Evolutionary conservation across 1,140 invertebrate genomes (phyloP).

Genomic region (Mya arenaria): DNA sequence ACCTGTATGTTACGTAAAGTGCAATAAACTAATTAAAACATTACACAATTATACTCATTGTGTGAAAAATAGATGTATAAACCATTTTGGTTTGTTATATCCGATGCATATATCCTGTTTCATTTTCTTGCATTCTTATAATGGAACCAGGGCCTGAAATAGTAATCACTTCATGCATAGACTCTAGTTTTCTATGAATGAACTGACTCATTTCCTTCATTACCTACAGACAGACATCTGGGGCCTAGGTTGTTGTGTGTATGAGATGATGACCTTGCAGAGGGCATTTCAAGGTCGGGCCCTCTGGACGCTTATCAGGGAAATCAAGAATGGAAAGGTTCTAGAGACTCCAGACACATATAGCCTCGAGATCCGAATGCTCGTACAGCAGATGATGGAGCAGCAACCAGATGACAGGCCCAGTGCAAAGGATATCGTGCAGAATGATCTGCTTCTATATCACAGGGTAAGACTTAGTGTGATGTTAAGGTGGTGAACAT

Average conservation of each 20-base stretch:
- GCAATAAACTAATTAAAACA: too few species aligned
- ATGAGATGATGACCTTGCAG: conserved; percentile 71
- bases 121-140: too few species aligned
- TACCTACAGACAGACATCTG: conserved; percentile 68
- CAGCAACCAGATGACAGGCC: conserved; percentile 63
- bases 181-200: too few species aligned
- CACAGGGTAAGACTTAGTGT: conserved; percentile 6
- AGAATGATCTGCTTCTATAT: conserved; percentile 35
- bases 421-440: conserved; percentile 56
- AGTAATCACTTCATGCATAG: too few species aligned
- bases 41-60: too few species aligned
- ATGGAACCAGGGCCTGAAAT: too few species aligned
- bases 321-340: conserved; percentile 50
- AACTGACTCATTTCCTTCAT: too few species aligned
- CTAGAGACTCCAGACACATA: conserved; percentile 55
- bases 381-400: conserved; percentile 63
- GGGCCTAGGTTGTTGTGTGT: conserved; percentile 72
- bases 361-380: conserved; percentile 52
- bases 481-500: too few species aligned
- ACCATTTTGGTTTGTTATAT: too few species aligned
- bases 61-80: too few species aligned
- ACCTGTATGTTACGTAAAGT: too few species aligned
- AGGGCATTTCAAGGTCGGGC: conserved; percentile 62
- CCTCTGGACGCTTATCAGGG: conserved; percentile 32
- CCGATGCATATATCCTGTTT: too few species aligned